Percentiles rank a stretch among this genome's conserved stretches.
Conservation (phyloP, 1,140 invertebrate genomes). For the Drosophila trapezifrons region DNA sequence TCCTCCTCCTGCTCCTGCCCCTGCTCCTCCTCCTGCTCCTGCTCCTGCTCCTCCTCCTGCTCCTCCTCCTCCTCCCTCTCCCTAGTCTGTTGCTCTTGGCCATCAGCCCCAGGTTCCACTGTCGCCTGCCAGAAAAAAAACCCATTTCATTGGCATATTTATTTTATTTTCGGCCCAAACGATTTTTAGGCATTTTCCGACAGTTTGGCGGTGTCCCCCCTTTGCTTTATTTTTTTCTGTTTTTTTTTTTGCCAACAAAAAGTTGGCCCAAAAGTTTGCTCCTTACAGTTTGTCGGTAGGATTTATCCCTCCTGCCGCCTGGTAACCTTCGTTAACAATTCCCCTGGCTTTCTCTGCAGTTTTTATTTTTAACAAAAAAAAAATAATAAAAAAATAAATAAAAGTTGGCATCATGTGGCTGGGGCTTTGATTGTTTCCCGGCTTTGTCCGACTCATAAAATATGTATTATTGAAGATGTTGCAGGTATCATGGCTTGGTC, state of each 20-base stretch:
- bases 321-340: constrained; percentile 49
- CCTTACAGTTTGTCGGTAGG: constrained; percentile 23
- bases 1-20: constrained; percentile 9
- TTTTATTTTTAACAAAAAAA: neutral
- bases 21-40: no score
- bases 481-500: neutral
- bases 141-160: constrained; percentile 71
- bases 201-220: constrained; percentile 11
- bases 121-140: neutral
- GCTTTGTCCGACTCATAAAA: neutral
- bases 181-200: constrained; percentile 66
- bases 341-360: constrained; percentile 11
- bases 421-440: constrained; percentile 40
- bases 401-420: constrained; percentile 48
- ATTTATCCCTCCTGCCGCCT: constrained; percentile 13
- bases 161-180: constrained; percentile 50
- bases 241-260: constrained; percentile 38
- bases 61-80: constrained; percentile 1
- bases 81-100: constrained; percentile 4
- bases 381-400: neutral
- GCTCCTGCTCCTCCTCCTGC: no score
- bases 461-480: constrained; percentile 14
- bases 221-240: neutral
- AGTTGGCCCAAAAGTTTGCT: constrained; percentile 57
- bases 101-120: neutral